These are phyloP conservation scores for Phaethon lepturus DNA, from an alignment of 2,113 vertebrate genomes.

Conservation along the genomic window DNA sequence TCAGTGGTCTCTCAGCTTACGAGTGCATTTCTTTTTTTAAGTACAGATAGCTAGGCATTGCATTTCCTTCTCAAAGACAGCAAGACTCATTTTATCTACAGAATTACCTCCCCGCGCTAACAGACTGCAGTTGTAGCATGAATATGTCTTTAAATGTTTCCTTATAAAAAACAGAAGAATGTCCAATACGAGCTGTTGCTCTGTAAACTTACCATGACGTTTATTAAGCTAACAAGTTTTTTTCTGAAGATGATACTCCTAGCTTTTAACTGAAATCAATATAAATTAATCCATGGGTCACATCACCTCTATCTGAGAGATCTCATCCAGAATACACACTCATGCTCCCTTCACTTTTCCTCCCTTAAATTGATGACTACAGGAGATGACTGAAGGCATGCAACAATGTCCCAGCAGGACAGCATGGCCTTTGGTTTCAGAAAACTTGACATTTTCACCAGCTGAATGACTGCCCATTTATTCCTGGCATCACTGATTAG, in stretches of 20 bases:
- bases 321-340: background rate
- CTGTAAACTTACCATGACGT: background rate
- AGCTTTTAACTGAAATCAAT: background rate
- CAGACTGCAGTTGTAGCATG: background rate
- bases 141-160: background rate
- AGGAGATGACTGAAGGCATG: background rate
- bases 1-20: background rate
- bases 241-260: background rate
- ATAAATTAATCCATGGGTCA: background rate
- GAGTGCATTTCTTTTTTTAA: background rate
- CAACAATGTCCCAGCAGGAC: slow-evolving; percentile 25
- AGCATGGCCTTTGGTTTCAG: background rate
- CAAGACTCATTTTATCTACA: background rate
- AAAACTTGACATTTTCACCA: background rate
- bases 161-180: background rate
- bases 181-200: background rate
- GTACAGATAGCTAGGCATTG: background rate
- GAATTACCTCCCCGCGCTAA: background rate
- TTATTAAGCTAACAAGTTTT: background rate
- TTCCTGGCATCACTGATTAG: background rate
- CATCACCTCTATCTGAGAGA: background rate
- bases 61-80: background rate
- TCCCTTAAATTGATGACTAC: background rate
- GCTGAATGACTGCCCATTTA: background rate
- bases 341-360: background rate